phyloP scores from a whole-genome alignment of 2,797 vertebrate species.

The Rhynchotus rufescens region DNA sequence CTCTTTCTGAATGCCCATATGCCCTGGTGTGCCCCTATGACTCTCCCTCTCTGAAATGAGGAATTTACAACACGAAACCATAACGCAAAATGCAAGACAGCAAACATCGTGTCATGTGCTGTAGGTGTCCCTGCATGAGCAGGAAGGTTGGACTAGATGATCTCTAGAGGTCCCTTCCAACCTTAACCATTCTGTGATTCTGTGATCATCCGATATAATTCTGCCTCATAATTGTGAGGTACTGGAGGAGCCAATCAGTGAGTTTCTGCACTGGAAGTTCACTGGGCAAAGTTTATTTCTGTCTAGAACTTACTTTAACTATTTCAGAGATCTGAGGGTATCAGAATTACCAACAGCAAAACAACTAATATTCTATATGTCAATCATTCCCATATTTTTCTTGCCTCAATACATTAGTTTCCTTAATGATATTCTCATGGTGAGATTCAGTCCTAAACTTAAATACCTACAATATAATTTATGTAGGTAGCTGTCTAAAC shows the following conservation, averaged over 20 bases:
- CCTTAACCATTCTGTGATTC: too few species aligned
- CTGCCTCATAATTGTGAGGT: not conserved
- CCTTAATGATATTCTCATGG: not conserved
- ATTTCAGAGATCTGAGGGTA: not conserved
- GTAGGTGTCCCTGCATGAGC: too few species aligned
- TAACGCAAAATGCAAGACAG: not conserved
- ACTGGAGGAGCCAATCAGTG: not conserved
- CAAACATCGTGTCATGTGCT: not conserved
- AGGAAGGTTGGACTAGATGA: too few species aligned
- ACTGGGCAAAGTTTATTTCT: not conserved
- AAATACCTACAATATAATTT: not conserved
- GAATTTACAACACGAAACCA: not conserved
- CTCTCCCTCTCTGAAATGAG: not conserved
- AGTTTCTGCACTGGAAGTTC: not conserved
- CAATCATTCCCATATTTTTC: not conserved
- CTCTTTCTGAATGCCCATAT: not conserved
- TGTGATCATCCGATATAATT: not conserved
- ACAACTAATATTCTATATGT: not conserved
- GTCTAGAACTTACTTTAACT: not conserved
- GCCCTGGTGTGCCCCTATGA: rapidly evolving
- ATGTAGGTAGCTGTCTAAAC: not conserved
- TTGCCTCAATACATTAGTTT: not conserved
- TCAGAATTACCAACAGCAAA: not conserved
- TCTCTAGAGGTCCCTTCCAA: too few species aligned
- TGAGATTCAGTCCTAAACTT: not conserved